Percentiles rank a stretch among this genome's conserved stretches.
Evolutionary conservation across 2,113 vertebrate species (phyloP).

Genomic region (Eurystomus gularis): DNA sequence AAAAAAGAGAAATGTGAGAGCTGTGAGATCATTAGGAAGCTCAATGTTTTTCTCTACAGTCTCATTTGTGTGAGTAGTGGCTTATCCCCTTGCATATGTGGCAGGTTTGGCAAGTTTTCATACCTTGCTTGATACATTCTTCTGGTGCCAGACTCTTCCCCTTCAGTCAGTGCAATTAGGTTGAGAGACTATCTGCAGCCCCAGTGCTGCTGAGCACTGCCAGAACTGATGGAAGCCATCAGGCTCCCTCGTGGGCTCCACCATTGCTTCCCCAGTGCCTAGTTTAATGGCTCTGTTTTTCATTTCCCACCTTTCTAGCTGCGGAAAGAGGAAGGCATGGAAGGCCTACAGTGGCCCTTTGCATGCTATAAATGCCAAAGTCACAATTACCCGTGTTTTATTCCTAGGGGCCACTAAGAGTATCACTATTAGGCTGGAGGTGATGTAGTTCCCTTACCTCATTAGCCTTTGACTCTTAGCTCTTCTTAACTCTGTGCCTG

Average conservation of each 20-base stretch:
- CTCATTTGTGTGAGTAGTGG: not conserved
- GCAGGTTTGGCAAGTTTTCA: not conserved
- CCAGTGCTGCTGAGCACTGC: not conserved
- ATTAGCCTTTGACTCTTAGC: not conserved
- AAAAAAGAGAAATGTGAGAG: not conserved
- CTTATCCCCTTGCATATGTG: not conserved
- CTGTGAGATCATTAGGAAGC: not conserved
- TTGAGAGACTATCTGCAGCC: not conserved
- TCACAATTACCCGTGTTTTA: not conserved
- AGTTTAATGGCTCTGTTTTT: not conserved
- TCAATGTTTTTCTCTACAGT: not conserved
- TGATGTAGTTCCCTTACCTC: not conserved
- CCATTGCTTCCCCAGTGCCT: not conserved
- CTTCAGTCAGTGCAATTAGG: not conserved
- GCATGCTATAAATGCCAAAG: not conserved
- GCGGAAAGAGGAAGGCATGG: not conserved
- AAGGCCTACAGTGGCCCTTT: not conserved
- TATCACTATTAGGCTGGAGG: not conserved
- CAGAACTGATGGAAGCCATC: fast-evolving
- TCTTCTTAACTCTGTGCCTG: not conserved
- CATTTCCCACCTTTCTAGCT: not conserved
- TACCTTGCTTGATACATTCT: not conserved
- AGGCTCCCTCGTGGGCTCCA: fast-evolving
- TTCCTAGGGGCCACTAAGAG: not conserved
- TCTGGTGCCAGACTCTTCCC: not conserved